Base-by-base conservation (phyloP, 2,888 invertebrate species). In the Drosophila robusta region DNA sequence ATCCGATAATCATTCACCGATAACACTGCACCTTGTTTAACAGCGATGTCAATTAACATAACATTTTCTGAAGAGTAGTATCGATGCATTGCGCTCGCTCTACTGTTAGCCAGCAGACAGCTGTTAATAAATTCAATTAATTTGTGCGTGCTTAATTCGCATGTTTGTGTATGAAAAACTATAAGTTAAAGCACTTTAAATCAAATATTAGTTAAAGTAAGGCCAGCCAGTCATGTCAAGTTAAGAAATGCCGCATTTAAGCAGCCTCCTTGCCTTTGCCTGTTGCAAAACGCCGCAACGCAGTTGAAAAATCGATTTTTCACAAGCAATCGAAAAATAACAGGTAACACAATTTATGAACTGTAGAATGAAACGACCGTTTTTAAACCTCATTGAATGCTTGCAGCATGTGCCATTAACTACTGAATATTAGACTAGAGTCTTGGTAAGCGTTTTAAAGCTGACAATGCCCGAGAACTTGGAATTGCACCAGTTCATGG, bases 401-500 rank as follows among this genome's bases (percentile, higher is more conserved):
- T 86, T 72, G 1, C 62, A 87, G 87, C 32, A 82, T 82, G 76
- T 70, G 81, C 69, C 74, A 75, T 46, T 69, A 32, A 69, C n/a
- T 50, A 29, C 12, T 12, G 42, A 61, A 46, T 38, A 65, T 36
- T 56, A 52, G 56, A 32, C 47, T 55, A 62, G 49, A 46, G 29
- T 64, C 9, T 58, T 41, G 57, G 56, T 55, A 24, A 32, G n/a
- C 39, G 36, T 29, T 29, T 9, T 29, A 29, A 29, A 29, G 26
- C n/a, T 78, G 29, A 29, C 39, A 67, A 96, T 96, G 96, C 94
- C 96, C 58, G 96, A 96, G 91, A 95, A 95, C 90, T 93, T 96
- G 80, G 97, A 97, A 92, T 93, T 97, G 60, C 96, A 96, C 92
- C 96, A 96, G 88, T 94, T 97, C 70, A 96, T 96, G 52, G 96